These are phyloP conservation scores for Loriculus beryllinus DNA, from an alignment of 2,797 vertebrate genomes.

Conservation along the genomic window DNA sequence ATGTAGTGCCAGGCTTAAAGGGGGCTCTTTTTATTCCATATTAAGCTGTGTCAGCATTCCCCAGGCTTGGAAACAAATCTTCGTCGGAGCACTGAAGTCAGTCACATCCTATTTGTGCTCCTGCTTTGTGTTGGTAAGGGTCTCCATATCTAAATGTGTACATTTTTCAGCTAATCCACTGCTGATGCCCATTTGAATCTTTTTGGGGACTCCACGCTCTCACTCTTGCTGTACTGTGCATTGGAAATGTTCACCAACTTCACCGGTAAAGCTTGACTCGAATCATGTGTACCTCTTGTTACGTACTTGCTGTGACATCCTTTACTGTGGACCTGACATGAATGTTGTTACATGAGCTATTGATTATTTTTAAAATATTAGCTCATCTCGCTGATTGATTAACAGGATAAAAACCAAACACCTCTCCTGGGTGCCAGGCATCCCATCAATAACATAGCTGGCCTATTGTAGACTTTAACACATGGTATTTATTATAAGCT, in stretches of 20 bases:
- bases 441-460: neutral
- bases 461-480: neutral
- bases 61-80: neutral
- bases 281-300: neutral
- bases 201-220: neutral
- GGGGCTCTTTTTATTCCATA: neutral
- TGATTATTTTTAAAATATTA: neutral
- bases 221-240: neutral
- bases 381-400: neutral
- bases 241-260: neutral
- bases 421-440: neutral
- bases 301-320: neutral
- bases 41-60: neutral
- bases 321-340: neutral
- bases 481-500: constrained; percentile 10
- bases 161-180: neutral
- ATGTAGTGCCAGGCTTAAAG: neutral
- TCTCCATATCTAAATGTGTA: neutral
- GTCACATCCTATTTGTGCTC: neutral
- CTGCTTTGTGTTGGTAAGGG: neutral
- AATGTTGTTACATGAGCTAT: neutral
- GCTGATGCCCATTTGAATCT: neutral
- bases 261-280: neutral
- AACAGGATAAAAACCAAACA: neutral
- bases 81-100: neutral